Evolutionary conservation across 2,113 vertebrate genomes (phyloP), one percentile per base, ranked within the genome.

Genomic region (Glaucomys volans): DNA sequence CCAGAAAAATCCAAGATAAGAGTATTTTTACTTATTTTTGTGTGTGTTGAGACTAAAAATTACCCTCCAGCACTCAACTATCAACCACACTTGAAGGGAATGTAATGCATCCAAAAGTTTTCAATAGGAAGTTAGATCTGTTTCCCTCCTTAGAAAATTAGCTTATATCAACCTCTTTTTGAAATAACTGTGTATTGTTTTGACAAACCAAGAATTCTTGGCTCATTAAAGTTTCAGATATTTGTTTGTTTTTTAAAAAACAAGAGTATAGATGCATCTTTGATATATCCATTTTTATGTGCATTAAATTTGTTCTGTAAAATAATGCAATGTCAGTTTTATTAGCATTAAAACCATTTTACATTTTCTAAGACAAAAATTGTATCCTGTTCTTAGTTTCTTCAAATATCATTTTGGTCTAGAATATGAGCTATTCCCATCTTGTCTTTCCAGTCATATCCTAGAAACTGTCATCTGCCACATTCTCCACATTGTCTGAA

Each of bases 11-110:
- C 4, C 8, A 72, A 80, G 17, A 52, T 47, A 30, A 28, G 13
- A 90, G 69, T 59, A 44, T 91, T 94, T 59, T 90, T 59, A 93
- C 62, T 90, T 69, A 74, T 30, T 92, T 71, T 9, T n/a, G n/a
- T 47, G 47, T 82, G 10, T 87, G 7, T 57, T 85, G 22, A 52
- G 32, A 87, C 66, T 88, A 72, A 84, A 94, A 92, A 86, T 47
- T 71, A 82, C 16, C 37, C 1, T 59, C 8, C 0, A 91, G 6
- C 44, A 4, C 90, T 26, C 69, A 87, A 94, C 77, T 96, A 91
- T 59, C 28, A 86, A 28, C 2, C 28, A 91, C 42, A 87, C 17
- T 81, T 72, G 8, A 8, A 32, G 12, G 0, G 54, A 74, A 85
- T 1, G 64, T 69, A 85, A 67, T 52, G 3, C 8, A 88, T 37